A percentile compares a stretch with the other conserved stretches of the same genome.
Conservation (phyloP, 2,113 vertebrate species). For the Malurus alboscapulatus region DNA sequence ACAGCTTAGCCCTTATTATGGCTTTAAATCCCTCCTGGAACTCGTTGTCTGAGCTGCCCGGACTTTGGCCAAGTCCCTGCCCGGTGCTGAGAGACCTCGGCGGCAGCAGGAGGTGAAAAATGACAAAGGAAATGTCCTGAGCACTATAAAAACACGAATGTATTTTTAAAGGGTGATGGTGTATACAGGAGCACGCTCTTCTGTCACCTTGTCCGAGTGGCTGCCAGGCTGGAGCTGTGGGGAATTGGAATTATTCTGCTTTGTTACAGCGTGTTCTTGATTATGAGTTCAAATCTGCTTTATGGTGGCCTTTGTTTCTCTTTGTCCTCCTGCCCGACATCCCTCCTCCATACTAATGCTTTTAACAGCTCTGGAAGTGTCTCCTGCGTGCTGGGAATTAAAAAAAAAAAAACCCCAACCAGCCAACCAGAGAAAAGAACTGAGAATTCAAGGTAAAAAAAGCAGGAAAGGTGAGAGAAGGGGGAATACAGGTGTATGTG, state of each 20-base stretch:
- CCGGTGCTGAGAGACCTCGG: background rate
- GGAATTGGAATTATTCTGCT: background rate
- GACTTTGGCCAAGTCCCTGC: background rate
- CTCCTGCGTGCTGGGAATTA: background rate
- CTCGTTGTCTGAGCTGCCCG: background rate
- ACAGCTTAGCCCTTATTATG: slow-evolving; percentile 50
- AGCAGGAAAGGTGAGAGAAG: background rate
- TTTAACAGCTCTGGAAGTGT: background rate
- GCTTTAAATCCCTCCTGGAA: slow-evolving; percentile 38
- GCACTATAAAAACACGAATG: slow-evolving; percentile 7
- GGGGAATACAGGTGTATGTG: background rate
- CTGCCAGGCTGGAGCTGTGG: background rate
- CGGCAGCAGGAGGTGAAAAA: slow-evolving; percentile 32
- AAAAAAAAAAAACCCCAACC: background rate
- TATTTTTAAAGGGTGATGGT: slow-evolving; percentile 23
- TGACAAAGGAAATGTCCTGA: background rate
- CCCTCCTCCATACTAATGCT: background rate
- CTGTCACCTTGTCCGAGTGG: background rate
- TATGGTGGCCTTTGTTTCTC: background rate
- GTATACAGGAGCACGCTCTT: background rate
- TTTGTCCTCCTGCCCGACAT: background rate
- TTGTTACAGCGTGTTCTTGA: background rate
- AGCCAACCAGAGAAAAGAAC: background rate
- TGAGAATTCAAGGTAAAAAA: background rate
- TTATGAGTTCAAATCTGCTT: background rate